phyloP scores from a whole-genome alignment of 2,113 vertebrate genomes.

The Australoheros scitulus region DNA sequence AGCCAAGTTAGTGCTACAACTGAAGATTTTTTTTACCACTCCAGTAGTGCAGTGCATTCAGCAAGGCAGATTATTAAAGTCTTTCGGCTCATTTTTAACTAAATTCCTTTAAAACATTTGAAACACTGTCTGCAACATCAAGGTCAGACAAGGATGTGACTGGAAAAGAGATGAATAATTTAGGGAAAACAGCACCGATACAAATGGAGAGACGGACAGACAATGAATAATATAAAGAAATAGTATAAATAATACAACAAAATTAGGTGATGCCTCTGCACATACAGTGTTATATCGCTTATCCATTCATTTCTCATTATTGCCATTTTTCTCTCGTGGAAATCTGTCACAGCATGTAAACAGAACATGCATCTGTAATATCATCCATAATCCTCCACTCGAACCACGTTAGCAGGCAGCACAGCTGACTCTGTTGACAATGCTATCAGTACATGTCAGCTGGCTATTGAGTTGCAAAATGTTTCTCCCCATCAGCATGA shows the following conservation, averaged over 20 bases:
- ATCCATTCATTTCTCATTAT: conserved; percentile 14
- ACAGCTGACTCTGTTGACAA: conserved; percentile 55
- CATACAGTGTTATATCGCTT: not conserved
- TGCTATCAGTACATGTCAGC: conserved; percentile 66
- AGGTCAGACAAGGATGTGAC: conserved; percentile 17
- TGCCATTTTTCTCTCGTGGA: not conserved
- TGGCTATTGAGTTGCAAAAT: conserved; percentile 67
- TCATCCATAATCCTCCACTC: conserved; percentile 47
- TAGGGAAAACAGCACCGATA: not conserved
- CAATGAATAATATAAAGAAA: not conserved
- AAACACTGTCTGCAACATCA: conserved; percentile 22
- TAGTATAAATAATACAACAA: not conserved
- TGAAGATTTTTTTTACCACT: conserved; percentile 14
- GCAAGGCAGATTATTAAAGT: conserved; percentile 37
- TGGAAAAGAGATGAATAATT: conserved; percentile 11
- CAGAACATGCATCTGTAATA: conserved; percentile 37
- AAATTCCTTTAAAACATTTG: conserved; percentile 26
- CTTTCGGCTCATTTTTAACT: conserved; percentile 22
- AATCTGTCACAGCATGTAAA: conserved; percentile 48
- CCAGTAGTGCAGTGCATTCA: not conserved
- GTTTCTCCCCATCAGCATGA: conserved; percentile 59
- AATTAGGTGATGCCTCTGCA: not conserved
- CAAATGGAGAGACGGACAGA: not conserved
- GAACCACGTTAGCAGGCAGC: conserved; percentile 37
- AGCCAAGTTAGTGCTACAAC: conserved; percentile 31